phyloP scores from a whole-genome alignment of 2,113 vertebrate species.

The Falco punctatus region DNA sequence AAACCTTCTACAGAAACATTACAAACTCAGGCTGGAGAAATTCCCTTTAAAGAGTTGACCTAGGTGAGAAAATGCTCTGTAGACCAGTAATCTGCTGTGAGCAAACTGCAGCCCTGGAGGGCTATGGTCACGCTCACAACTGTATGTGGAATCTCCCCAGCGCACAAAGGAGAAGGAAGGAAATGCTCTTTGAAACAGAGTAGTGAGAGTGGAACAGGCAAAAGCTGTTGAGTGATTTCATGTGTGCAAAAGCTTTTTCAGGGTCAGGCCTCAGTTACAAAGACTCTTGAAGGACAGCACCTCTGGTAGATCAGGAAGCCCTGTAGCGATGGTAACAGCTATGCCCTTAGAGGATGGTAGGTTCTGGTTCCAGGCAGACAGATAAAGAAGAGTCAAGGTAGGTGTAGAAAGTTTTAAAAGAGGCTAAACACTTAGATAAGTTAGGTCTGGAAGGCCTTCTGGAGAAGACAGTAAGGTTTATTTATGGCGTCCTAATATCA shows the following conservation, averaged over 20 bases:
- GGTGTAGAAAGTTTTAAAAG: background rate
- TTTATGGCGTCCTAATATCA: background rate
- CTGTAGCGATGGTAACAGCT: background rate
- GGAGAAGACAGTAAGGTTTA: background rate
- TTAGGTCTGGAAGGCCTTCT: background rate
- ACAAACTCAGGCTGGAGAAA: slow-evolving; percentile 49
- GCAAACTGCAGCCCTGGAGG: slow-evolving; percentile 30
- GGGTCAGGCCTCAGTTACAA: background rate
- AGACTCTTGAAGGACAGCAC: background rate
- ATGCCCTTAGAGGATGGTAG: background rate
- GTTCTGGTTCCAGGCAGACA: background rate
- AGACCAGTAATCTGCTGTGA: slow-evolving; percentile 55
- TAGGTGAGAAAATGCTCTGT: slow-evolving; percentile 67
- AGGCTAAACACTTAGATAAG: background rate
- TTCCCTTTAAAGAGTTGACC: slow-evolving; percentile 62
- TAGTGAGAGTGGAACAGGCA: background rate
- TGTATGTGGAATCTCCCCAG: background rate
- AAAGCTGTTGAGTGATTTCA: background rate
- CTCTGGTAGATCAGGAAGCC: background rate
- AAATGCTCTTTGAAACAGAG: slow-evolving; percentile 14
- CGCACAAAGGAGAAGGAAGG: background rate
- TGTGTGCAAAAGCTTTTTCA: background rate
- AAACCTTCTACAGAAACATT: slow-evolving; percentile 62
- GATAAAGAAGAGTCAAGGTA: background rate
- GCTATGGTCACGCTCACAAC: slow-evolving; percentile 7